Conservation (phyloP, 2,113 vertebrate genomes). For the Plectropomus leopardus region DNA sequence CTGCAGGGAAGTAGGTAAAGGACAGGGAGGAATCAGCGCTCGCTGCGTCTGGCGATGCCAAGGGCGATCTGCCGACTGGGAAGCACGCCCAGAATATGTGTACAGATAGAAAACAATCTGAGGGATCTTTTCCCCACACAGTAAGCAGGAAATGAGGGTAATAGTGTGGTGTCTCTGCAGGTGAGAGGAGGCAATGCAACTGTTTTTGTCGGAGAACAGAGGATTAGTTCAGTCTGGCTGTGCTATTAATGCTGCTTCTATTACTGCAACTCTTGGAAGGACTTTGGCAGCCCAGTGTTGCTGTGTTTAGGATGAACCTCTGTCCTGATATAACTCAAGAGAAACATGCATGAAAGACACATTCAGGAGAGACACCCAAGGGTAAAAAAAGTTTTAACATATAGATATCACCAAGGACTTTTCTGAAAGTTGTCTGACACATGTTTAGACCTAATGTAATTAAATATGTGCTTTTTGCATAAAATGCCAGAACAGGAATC, state of each 20-base stretch:
- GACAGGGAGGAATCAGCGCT: constrained; percentile 60
- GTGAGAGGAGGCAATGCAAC: constrained; percentile 44
- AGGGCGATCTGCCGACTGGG: constrained; percentile 72
- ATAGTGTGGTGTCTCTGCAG: constrained; percentile 57
- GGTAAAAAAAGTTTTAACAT: too few species aligned
- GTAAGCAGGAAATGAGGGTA: constrained; percentile 38
- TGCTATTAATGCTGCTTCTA: constrained; percentile 30
- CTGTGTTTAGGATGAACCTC: neutral
- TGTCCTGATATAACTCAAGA: neutral
- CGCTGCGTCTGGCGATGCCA: constrained; percentile 58
- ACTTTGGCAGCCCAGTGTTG: constrained; percentile 16
- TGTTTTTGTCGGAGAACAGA: constrained; percentile 30
- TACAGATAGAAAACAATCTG: constrained; percentile 70
- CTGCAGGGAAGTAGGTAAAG: constrained; percentile 68
- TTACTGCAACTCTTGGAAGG: constrained; percentile 25
- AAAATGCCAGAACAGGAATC: too few species aligned
- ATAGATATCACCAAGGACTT: too few species aligned
- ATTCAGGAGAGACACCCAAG: too few species aligned
- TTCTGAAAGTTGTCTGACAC: too few species aligned
- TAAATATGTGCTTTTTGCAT: too few species aligned
- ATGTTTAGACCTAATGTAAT: too few species aligned
- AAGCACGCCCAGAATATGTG: constrained; percentile 73
- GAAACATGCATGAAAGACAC: neutral
- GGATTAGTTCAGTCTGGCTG: constrained; percentile 55
- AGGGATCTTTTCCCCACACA: constrained; percentile 46